Evolutionary conservation across 2,113 vertebrate species (phyloP), one percentile per base, ranked within the genome.

Genomic region (Notothenia coriiceps): DNA sequence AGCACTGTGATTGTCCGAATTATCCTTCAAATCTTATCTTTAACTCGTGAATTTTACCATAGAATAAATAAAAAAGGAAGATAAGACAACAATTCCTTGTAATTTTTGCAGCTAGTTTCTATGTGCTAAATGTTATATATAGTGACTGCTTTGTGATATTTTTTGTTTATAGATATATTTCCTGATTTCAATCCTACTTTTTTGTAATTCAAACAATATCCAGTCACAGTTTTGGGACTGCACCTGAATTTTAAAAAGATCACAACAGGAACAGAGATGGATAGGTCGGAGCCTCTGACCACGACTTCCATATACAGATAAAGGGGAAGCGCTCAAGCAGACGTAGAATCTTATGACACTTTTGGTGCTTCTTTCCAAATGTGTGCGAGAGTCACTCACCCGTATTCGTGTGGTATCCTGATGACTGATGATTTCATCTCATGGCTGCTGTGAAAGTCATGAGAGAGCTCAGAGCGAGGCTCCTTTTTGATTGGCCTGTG

Each of bases 401-500:
- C 91, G 13, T 92, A 93, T 44, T 87, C 82, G 0, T 77, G 82
- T 7, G 75, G 56, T 74, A 96, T 96, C 77, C 94, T 96, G 94
- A 97, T 96, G 90, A 96, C 72, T 8, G 97, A 94, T 77, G 97
- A 96, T 50, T 97, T 96, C 88, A 97, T 93, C 90, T 97, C 96
- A 67, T 97, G 96, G 82, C 95, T 94, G 82, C 93, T 94, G 85
- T 96, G 96, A 29, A 60, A 52, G 57, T 93, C 91, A 51, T 86
- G 87, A 40, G 15, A 0, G 10, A 88, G 90, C 85, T 97, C 96
- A 0, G 93, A 82, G 76, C 92, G 96, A 35, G 95, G 95, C 87
- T 99, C 97, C 22, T 94, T 91, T 95, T 99, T 99, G 92, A 99
- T 97, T 87, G 95, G 84, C 93, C 96, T 97, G 92, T 96, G 95